These are phyloP conservation scores for Nycteola revayana DNA, from an alignment of 2,888 invertebrate species.

Conservation along the genomic window DNA sequence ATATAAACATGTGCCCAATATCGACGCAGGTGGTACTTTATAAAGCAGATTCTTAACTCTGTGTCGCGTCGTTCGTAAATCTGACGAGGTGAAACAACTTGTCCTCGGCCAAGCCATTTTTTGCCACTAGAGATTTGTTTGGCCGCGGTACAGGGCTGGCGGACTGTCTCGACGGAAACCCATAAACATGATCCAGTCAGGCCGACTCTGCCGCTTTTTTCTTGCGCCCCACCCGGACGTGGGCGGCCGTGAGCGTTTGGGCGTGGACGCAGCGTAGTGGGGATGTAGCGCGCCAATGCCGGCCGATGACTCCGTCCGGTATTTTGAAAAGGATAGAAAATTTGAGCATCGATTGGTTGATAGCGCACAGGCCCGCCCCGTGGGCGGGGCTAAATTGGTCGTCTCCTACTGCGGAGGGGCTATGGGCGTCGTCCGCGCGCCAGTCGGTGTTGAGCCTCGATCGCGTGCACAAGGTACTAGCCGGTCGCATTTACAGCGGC, in stretches of 20 bases:
- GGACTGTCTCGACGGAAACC: constrained; percentile 77
- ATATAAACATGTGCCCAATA: constrained; percentile 23
- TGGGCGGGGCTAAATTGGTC: constrained; percentile 62
- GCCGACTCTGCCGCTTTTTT: constrained; percentile 75
- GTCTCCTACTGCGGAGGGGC: constrained; percentile 76
- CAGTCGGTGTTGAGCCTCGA: constrained; percentile 74
- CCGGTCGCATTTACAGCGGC: constrained; percentile 55
- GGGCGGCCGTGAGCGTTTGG: constrained; percentile 49
- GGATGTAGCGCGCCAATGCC: constrained; percentile 60
- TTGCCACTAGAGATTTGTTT: constrained; percentile 80
- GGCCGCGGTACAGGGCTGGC: constrained; percentile 65
- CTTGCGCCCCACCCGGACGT: constrained; percentile 58
- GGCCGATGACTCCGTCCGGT: constrained; percentile 29
- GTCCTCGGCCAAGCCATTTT: constrained; percentile 75
- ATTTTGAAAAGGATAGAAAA: constrained; percentile 68
- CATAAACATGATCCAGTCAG: constrained; percentile 78
- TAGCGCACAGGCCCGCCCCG: constrained; percentile 48
- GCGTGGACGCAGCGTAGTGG: constrained; percentile 48
- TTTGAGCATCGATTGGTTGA: constrained; percentile 55
- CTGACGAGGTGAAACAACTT: constrained; percentile 78
- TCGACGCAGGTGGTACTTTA: constrained; percentile 34
- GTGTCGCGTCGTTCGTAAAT: constrained; percentile 64
- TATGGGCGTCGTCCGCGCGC: constrained; percentile 73
- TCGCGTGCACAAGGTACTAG: constrained; percentile 67
- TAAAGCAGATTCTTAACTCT: constrained; percentile 53